Conservation (phyloP, 2,113 vertebrate species). For the Equus quagga region DNA sequence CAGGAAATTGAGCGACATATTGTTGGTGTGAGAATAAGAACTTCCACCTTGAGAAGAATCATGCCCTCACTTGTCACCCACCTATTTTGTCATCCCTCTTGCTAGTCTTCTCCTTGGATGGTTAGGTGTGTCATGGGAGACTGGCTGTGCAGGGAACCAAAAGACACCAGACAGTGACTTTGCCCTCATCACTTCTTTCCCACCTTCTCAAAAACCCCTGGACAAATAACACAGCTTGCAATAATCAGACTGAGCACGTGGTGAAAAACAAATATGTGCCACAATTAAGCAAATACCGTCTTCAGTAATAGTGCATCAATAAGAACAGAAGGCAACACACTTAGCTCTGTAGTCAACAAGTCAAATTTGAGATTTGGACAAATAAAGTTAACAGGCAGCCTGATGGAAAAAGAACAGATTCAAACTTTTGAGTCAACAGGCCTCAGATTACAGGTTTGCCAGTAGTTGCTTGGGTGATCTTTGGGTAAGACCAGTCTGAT, state of each 20-base stretch:
- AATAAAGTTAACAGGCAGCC: constrained; percentile 18
- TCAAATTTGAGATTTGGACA: constrained; percentile 25
- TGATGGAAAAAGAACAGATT: constrained; percentile 8
- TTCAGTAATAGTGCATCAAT: not conserved
- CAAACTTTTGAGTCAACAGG: not conserved
- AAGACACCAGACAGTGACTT: not conserved
- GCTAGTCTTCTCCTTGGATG: not conserved
- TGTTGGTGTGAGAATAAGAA: constrained; percentile 18
- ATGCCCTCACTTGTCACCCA: not conserved
- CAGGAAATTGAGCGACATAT: not conserved
- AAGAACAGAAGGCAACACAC: not conserved
- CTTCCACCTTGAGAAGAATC: not conserved
- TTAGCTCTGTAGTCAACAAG: not conserved
- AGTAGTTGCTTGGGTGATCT: not conserved
- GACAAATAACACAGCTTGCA: not conserved
- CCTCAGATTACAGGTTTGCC: not conserved
- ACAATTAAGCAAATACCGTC: not conserved
- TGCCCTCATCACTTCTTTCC: not conserved
- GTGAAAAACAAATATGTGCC: not conserved
- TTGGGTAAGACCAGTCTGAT: not conserved
- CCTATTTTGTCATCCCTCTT: not conserved
- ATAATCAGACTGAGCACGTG: constrained; percentile 4
- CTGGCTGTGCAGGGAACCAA: not conserved
- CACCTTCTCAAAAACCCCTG: not conserved
- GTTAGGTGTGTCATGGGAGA: not conserved